Base-by-base conservation (phyloP, 37 sponge, comb jelly and placozoan genomes). In the Axinella damicornis region DNA sequence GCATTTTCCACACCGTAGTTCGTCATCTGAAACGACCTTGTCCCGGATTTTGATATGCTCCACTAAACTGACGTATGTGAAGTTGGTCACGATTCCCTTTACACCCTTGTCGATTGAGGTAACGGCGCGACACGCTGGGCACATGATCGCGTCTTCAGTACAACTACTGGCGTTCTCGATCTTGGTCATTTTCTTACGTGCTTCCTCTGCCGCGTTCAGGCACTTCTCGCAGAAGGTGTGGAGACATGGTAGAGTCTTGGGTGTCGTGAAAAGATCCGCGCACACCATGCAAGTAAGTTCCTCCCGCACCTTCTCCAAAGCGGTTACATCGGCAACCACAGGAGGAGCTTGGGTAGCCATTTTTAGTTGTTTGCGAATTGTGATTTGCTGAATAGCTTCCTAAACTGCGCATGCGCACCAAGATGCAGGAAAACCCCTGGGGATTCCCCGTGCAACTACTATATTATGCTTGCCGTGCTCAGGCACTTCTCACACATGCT, bases 171-270 rank as follows among this genome's bases (percentile, higher is more conserved):
- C 19, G 37, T 68, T 69, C 52, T 0, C 57, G 5, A 2, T 35
- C 16, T 16, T 57, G 22, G 69, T 27, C 27, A 65, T 19, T 14
- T 66, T 65, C 30, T 66, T 25, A 19, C 87, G 61, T 25, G 82
- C 66, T 5, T 5, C 68, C 37, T 75, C 88, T 46, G 40, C 36
- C 0, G 2, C 25, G 22, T 52, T 24, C n/a, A 89, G 41, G 61
- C 90, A 89, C 37, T 59, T 27, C 18, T 40, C 52, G 30, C 90
- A 89, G 79, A 89, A 89, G 14, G 90, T 83, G 68, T 89, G 90
- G 2, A 89, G 66, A 39, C 90, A 89, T n/a, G 84, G 79, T 16
- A 89, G 85, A 19, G 85, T 84, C 73, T 89, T 89, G 52, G 90
- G 90, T 37, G 39, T 38, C 9, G 14, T 70, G 57, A 64, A 89